Conservation (phyloP, 2,113 vertebrate species). For the Melanotaenia duboulayi region DNA sequence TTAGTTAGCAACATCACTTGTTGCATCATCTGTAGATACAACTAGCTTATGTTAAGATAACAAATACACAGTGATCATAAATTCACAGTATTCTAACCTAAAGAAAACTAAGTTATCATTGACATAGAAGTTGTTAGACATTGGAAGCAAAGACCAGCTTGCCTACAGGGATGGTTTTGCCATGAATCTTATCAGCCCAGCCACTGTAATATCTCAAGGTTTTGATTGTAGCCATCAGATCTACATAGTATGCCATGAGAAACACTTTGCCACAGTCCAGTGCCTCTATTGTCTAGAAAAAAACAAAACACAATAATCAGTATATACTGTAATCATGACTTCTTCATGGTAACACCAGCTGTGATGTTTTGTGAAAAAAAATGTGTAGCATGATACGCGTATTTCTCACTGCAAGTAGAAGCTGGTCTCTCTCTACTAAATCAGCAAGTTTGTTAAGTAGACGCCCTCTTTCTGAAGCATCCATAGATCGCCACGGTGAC, state of each 20-base stretch:
- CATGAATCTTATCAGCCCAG: too few relatives aligned
- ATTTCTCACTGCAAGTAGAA: conserved; percentile 86
- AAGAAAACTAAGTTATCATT: too few relatives aligned
- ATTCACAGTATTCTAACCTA: too few relatives aligned
- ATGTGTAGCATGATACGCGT: background rate
- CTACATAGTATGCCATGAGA: conserved; percentile 83
- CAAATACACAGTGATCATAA: too few relatives aligned
- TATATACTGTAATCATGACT: background rate
- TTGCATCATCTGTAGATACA: too few relatives aligned
- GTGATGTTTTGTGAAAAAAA: background rate
- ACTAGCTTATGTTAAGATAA: too few relatives aligned
- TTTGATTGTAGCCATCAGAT: conserved; percentile 83
- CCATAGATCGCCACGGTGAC: conserved; percentile 89
- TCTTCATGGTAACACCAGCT: background rate
- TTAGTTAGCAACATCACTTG: too few relatives aligned
- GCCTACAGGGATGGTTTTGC: too few relatives aligned
- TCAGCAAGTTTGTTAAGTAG: conserved; percentile 87
- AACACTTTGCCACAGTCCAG: conserved; percentile 90
- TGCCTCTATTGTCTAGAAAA: conserved; percentile 86
- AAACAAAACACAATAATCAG: background rate
- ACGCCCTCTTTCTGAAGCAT: conserved; percentile 87
- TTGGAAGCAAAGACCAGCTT: too few relatives aligned
- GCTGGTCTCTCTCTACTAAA: conserved; percentile 86
- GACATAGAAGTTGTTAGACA: too few relatives aligned
- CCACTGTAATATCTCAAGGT: too few relatives aligned